Conservation (phyloP, 2,113 vertebrate genomes). For the Haliaeetus leucogaster region DNA sequence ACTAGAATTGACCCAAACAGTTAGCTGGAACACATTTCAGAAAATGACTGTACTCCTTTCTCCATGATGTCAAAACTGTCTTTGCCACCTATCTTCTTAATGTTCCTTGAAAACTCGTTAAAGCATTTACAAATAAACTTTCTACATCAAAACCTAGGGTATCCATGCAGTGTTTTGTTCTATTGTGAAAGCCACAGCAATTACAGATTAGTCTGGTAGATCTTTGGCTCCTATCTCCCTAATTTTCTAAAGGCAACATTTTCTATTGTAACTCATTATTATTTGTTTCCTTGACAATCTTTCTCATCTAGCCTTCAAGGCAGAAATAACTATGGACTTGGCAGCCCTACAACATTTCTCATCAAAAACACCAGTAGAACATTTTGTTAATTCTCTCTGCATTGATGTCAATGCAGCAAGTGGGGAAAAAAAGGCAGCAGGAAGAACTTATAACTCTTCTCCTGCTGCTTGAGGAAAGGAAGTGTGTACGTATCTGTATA, state of each 20-base stretch:
- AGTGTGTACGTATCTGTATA: not conserved
- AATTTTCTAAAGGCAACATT: conserved; percentile 30
- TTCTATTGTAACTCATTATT: conserved; percentile 34
- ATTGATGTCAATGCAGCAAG: not conserved
- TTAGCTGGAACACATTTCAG: not conserved
- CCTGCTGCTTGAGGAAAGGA: not conserved
- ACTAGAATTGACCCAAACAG: not conserved
- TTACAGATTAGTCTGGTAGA: conserved; percentile 11
- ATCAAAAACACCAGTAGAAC: not conserved
- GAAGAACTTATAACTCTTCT: not conserved
- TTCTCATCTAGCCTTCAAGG: conserved; percentile 4
- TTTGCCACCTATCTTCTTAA: not conserved
- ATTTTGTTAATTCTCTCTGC: conserved; percentile 25
- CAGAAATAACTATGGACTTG: not conserved
- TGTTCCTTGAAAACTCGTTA: conserved; percentile 22
- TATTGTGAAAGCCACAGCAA: conserved; percentile 12
- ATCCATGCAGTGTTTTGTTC: not conserved
- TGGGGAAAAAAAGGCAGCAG: not conserved
- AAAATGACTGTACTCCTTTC: not conserved
- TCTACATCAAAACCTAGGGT: not conserved
- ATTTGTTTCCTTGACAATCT: conserved; percentile 39
- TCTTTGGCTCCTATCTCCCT: not conserved
- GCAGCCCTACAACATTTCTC: conserved; percentile 5
- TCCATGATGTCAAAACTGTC: not conserved
- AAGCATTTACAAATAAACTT: conserved; percentile 16